Conservation (phyloP, 1,140 invertebrate genomes). For the Aphelinus certus region DNA sequence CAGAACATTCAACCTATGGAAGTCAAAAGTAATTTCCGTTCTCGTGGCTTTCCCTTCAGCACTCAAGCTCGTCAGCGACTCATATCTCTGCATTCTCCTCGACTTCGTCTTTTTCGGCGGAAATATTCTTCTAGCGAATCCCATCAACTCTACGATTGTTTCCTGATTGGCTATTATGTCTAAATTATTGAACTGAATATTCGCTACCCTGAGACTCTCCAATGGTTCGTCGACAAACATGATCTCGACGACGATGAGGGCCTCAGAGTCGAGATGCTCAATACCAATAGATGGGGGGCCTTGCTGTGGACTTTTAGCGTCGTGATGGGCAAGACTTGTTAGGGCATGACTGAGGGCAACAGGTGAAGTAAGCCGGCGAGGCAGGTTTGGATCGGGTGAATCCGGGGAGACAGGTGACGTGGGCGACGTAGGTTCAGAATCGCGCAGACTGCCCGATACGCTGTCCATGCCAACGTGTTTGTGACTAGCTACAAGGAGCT, state of each 20-base stretch:
- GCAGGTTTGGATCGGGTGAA: slow-evolving; percentile 67
- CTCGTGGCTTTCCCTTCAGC: slow-evolving; percentile 52
- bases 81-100: slow-evolving; percentile 49
- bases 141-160: slow-evolving; percentile 91
- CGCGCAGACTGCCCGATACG: slow-evolving; percentile 88
- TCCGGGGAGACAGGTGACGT: slow-evolving; percentile 77
- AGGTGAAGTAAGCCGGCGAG: slow-evolving; percentile 66
- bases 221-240: slow-evolving; percentile 72
- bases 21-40: slow-evolving; percentile 90
- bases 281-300: slow-evolving; percentile 53
- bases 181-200: slow-evolving; percentile 92
- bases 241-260: slow-evolving; percentile 86
- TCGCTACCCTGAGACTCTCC: slow-evolving; percentile 80
- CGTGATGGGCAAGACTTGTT: slow-evolving; percentile 57
- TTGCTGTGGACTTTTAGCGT: slow-evolving; percentile 53
- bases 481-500: slow-evolving; percentile 92
- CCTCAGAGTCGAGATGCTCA: slow-evolving; percentile 76
- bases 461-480: slow-evolving; percentile 95
- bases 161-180: slow-evolving; percentile 97
- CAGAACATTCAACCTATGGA: slow-evolving; percentile 89
- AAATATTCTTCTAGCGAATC: slow-evolving; percentile 82
- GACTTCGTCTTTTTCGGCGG: slow-evolving; percentile 63
- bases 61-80: slow-evolving; percentile 53
- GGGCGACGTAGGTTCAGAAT: slow-evolving; percentile 90
- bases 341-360: slow-evolving; percentile 71